Conservation (phyloP, 2,888 invertebrate genomes). For the Nomada ferruginata region DNA sequence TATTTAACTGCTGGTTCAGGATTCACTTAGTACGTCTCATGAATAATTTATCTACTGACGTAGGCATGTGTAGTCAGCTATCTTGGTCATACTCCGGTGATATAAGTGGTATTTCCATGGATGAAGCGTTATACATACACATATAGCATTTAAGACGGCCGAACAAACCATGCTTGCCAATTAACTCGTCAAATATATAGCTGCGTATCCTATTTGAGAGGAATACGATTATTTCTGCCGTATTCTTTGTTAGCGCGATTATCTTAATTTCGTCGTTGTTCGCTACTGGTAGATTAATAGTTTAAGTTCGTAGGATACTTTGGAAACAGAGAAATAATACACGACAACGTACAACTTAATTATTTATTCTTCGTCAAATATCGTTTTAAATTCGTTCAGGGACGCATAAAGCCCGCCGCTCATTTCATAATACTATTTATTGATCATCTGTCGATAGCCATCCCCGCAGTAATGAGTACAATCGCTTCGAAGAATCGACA, state of each 20-base stretch:
- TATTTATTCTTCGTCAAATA: background rate
- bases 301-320: no score
- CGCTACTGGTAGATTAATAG: background rate
- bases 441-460: constrained; percentile 1
- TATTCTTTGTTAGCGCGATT: background rate
- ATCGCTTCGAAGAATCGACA: constrained; percentile 34
- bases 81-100: constrained; percentile 25
- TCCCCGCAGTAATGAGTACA: constrained; percentile 22
- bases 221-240: no score
- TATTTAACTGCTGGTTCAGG: constrained; percentile 7
- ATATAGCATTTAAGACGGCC: background rate
- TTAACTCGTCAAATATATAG: background rate
- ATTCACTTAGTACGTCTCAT: constrained; percentile 6
- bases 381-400: background rate
- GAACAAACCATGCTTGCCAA: background rate
- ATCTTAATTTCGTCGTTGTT: background rate
- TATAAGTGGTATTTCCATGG: constrained; percentile 45
- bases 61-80: background rate
- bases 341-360: background rate
- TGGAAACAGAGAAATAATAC: background rate
- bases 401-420: background rate
- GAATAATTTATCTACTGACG: constrained; percentile 48
- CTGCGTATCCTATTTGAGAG: background rate
- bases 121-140: constrained; percentile 17
- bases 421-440: constrained; percentile 20